Percentiles rank a stretch among this genome's conserved stretches.
Conservation (phyloP, 2,888 invertebrate species). For the Odontothrips loti region DNA sequence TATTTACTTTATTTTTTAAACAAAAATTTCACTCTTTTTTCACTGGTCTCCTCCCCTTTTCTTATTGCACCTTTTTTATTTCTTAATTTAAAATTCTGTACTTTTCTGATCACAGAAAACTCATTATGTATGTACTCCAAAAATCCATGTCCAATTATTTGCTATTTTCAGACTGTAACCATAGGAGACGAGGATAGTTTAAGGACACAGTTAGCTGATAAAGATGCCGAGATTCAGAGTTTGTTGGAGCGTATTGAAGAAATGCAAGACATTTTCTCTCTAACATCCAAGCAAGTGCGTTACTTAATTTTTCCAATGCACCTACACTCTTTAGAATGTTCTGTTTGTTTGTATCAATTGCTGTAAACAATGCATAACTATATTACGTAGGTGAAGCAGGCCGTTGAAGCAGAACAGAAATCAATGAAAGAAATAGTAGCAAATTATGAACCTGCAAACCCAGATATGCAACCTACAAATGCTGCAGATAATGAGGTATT, state of each 20-base stretch:
- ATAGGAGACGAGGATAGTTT: constrained; percentile 3
- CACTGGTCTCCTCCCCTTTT: too few relatives aligned
- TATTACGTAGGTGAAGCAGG: neutral
- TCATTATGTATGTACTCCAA: neutral
- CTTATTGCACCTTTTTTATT: neutral
- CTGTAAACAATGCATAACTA: neutral
- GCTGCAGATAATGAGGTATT: neutral
- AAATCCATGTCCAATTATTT: neutral
- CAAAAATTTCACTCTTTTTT: neutral
- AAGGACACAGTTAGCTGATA: constrained; percentile 4
- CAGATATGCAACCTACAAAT: neutral
- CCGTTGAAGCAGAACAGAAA: neutral
- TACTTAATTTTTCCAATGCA: neutral
- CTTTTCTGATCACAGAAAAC: neutral
- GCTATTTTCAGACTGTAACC: neutral
- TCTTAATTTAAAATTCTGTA: neutral
- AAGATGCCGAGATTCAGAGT: constrained; percentile 27
- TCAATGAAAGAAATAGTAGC: neutral
- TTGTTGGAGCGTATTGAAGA: constrained; percentile 27
- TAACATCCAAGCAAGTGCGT: constrained; percentile 22
- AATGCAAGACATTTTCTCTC: constrained; percentile 28
- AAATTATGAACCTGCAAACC: neutral
- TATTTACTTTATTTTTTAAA: neutral
- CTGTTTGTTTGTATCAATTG: neutral
- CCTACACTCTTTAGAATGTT: neutral